Conservation (phyloP, 2,797 vertebrate genomes). For the Miichthys miiuy region DNA sequence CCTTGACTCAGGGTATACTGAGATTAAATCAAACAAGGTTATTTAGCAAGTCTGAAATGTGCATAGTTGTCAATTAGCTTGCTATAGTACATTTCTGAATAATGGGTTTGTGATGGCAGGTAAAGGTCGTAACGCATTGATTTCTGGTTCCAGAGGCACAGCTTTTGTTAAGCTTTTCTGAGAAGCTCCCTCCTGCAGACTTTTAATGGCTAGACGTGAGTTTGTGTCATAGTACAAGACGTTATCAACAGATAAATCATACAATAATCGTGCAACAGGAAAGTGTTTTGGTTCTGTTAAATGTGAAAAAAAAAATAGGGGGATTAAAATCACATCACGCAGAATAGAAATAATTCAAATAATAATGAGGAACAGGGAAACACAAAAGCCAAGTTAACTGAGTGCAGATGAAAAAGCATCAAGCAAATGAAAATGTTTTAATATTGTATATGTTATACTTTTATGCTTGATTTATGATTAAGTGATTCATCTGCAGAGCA, state of each 20-base stretch:
- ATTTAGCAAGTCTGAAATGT: conserved; percentile 4
- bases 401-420: conserved; percentile 17
- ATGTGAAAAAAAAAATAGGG: conserved; percentile 11
- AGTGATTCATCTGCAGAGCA: conserved; percentile 49
- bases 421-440: conserved; percentile 48
- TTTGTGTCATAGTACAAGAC: conserved; percentile 1
- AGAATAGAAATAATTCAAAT: conserved; percentile 56
- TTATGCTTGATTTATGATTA: conserved; percentile 51
- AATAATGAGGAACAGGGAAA: conserved; percentile 48
- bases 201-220: conserved; percentile 41
- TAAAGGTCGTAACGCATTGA: conserved; percentile 19
- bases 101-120: conserved; percentile 18
- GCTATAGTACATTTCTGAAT: conserved; percentile 1
- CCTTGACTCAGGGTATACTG: neutral
- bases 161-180: conserved; percentile 12
- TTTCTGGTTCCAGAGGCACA: neutral
- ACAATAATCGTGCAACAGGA: conserved; percentile 9
- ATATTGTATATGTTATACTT: conserved; percentile 32
- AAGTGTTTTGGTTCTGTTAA: conserved; percentile 33
- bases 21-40: conserved; percentile 19
- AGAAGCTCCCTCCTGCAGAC: conserved; percentile 40
- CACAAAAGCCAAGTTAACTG: conserved; percentile 1
- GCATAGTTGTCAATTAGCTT: conserved; percentile 16
- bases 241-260: conserved; percentile 52
- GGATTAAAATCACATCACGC: conserved; percentile 30